Conservation (phyloP, 2,888 invertebrate species). For the Chrysopilus asiliformis region DNA sequence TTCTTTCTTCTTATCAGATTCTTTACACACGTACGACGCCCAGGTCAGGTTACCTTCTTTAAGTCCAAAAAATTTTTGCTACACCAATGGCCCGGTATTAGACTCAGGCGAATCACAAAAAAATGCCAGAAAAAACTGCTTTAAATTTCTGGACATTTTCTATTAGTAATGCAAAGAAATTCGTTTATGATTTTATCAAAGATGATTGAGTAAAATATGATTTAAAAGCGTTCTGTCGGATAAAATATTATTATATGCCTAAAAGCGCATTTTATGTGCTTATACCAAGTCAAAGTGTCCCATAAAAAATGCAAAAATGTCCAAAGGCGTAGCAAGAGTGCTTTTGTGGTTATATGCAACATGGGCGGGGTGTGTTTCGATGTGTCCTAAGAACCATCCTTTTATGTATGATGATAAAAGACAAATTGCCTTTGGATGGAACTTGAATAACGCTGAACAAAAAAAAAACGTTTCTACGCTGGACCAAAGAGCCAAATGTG, state of each 20-base stretch:
- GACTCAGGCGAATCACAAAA: too few relatives aligned
- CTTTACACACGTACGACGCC: too few relatives aligned
- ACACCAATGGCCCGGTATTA: too few relatives aligned
- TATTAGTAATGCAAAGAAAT: too few relatives aligned
- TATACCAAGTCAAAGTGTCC: background rate
- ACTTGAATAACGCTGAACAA: too few relatives aligned
- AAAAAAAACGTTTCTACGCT: background rate
- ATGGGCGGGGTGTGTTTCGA: background rate
- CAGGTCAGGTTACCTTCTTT: too few relatives aligned
- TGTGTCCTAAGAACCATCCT: too few relatives aligned
- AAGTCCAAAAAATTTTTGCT: too few relatives aligned
- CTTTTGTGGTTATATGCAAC: background rate
- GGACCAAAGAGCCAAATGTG: background rate
- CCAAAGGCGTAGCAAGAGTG: background rate
- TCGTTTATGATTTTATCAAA: too few relatives aligned
- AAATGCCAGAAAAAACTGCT: too few relatives aligned
- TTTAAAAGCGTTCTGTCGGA: constrained; percentile 1
- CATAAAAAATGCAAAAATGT: constrained; percentile 1
- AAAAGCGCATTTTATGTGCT: background rate
- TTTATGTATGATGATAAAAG: background rate
- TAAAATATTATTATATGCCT: constrained; percentile 1
- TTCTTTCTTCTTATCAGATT: too few relatives aligned
- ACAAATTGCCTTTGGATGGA: background rate
- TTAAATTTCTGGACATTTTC: too few relatives aligned
- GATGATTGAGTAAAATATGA: background rate